Evolutionary conservation across 2,797 vertebrate species (phyloP), one percentile per base, ranked within the genome.

Genomic region (Cynopterus sphinx): DNA sequence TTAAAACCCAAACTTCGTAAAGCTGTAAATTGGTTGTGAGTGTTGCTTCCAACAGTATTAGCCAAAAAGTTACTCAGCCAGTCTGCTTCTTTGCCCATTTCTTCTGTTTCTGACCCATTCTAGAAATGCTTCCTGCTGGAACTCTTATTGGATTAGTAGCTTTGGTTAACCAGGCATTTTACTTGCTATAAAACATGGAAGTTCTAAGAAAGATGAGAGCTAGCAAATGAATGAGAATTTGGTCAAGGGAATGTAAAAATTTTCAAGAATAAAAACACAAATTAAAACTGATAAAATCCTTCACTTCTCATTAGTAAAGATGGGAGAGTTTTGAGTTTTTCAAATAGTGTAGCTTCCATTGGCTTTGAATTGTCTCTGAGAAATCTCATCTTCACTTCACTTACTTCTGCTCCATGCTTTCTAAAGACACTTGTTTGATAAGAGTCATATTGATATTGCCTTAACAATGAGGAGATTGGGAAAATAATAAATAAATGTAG

Each of bases 121-220:
- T 96, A 84, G 91, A 97, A 84, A 75, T 68, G 16, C 43, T 97
- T 97, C 90, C 84, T 97, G 75, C 71, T 97, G 97, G 90, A 97
- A 96, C 43, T 74, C n/a, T 95, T 95, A 41, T 95, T 97, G 22
- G 21, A 79, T 95, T 94, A 91, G 16, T 39, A 84, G 31, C 67
- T 63, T 91, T 85, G 75, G 90, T 70, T 92, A 85, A 9, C 7
- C 93, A 95, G 61, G 49, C 91, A 86, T 94, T 87, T 83, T 57
- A 95, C 57, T 95, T 97, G 87, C 73, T 97, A 78, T 95, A 91
- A 97, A 95, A 95, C n/a, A 10, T 36, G 68, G 67, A 95, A 79
- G 6, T 16, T 87, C 28, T 91, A 75, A 84, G 9, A 92, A 77
- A 90, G 55, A 96, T 31, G 68, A 82, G 15, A 55, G 26, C 17